Base-by-base conservation (phyloP, 2,113 vertebrate species). In the Pachycephala philippinensis region DNA sequence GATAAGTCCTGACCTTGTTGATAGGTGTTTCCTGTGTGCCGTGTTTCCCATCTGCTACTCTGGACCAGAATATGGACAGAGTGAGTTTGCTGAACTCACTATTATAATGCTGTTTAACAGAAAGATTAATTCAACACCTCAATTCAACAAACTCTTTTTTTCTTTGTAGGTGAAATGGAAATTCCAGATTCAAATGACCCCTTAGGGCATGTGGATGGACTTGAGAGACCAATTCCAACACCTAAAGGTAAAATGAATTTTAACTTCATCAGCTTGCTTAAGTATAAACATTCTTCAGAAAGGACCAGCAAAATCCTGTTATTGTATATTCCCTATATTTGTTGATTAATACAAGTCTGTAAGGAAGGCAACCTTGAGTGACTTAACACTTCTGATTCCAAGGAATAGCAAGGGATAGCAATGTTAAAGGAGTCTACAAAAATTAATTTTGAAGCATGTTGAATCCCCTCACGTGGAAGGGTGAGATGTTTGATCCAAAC, bases 201-300 rank as follows among this genome's bases (percentile, higher is more conserved):
- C 17, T 94, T 98, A 96, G 97, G 98, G 90, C 97, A 98, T 49
- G 95, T 94, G 6, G 98, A 98, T 87, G 98, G 97, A 91, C 98
- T 98, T 39, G 97, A 98, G 42, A 96, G 97, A 91, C 98, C 98
- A 40, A 50, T 98, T 92, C 98, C 98, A 63, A 99, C 98, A 66
- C 96, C 97, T 40, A 98, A 98, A 98, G 99, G 98, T 99, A 98
- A 98, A 82, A 92, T 45, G 16, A 90, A 24, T 40, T 39, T 2
- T 60, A 84, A 45, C 74, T 92, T 44, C 23, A 44, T 68, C 5
- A 7, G 7, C 3, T 10, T 6, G 0, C 20, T 33, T 27, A 71
- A 35, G 24, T 52, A 27, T 22, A 83, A 50, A 6, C 17, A 49
- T 83, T 54, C 24, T 60, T 85, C 30, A 74, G 76, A 77, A 72